Evolutionary conservation across 92 coral and sea anemone genomes (phyloP).

Genomic region (Plumapathes pennacea): DNA sequence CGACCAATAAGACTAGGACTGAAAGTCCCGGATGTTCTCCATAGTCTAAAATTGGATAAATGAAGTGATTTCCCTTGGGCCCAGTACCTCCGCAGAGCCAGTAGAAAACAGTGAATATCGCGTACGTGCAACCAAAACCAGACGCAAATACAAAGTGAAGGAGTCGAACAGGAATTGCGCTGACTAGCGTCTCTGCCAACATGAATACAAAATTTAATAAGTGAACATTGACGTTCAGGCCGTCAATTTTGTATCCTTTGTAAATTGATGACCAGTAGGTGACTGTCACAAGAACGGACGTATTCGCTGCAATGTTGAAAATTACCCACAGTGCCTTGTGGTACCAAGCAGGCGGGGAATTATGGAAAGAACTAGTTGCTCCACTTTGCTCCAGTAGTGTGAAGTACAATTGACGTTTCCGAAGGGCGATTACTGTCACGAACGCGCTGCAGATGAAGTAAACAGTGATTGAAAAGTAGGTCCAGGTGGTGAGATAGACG

Average conservation of each 20-base stretch:
- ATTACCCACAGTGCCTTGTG: slow-evolving; percentile 72
- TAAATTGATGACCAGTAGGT: slow-evolving; percentile 62
- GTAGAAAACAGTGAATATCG: slow-evolving; percentile 53
- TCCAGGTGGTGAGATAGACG: slow-evolving; percentile 76
- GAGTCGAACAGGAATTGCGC: slow-evolving; percentile 65
- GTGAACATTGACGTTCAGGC: slow-evolving; percentile 55
- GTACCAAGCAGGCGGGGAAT: slow-evolving; percentile 48
- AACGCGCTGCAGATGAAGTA: slow-evolving; percentile 50
- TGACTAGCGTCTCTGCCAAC: slow-evolving; percentile 43
- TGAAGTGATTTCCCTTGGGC: slow-evolving; percentile 38
- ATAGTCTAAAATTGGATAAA: slow-evolving; percentile 51
- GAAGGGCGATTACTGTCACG: slow-evolving; percentile 4
- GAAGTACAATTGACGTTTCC: too few species aligned
- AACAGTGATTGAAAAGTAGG: slow-evolving; percentile 46
- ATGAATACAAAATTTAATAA: slow-evolving; percentile 66
- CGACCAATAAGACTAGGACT: not conserved
- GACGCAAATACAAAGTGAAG: slow-evolving; percentile 60
- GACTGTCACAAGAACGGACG: slow-evolving; percentile 43
- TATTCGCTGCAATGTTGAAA: slow-evolving; percentile 59
- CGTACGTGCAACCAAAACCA: slow-evolving; percentile 44
- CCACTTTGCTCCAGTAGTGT: too few species aligned
- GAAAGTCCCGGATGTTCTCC: slow-evolving; percentile 1
- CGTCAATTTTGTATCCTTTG: slow-evolving; percentile 16
- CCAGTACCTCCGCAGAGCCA: slow-evolving; percentile 62
- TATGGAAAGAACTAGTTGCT: not conserved